phyloP scores from a whole-genome alignment of 2,113 vertebrate genomes.

The Vombatus ursinus region DNA sequence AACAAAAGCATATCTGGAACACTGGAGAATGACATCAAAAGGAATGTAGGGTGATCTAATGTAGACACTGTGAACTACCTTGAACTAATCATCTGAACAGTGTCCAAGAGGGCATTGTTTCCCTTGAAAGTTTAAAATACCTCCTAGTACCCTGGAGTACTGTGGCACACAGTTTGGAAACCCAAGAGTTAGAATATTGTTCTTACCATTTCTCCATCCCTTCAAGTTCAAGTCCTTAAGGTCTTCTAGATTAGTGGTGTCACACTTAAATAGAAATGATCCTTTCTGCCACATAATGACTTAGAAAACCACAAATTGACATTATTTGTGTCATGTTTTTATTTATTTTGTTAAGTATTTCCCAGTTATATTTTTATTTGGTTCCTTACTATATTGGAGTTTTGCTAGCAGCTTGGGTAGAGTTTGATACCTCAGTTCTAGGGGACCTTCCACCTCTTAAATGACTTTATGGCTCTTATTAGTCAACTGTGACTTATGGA shows the following conservation, averaged over 20 bases:
- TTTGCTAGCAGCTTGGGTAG: not conserved
- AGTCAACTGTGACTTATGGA: not conserved
- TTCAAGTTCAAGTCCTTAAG: not conserved
- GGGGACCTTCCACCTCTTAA: not conserved
- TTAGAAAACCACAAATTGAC: not conserved
- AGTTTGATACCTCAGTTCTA: not conserved
- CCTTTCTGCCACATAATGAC: not conserved
- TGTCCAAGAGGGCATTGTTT: too few relatives aligned
- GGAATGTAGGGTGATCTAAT: too few relatives aligned
- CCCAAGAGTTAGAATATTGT: too few relatives aligned
- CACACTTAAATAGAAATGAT: too few relatives aligned
- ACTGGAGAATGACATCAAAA: too few relatives aligned
- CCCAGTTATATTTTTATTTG: not conserved
- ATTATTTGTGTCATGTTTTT: not conserved
- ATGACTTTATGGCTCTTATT: not conserved
- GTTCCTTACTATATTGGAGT: not conserved
- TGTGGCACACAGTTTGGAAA: too few relatives aligned
- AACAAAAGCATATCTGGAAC: too few relatives aligned
- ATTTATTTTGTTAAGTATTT: not conserved
- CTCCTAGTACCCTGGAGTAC: too few relatives aligned
- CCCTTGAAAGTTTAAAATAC: too few relatives aligned
- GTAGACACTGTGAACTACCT: too few relatives aligned
- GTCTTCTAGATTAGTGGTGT: not conserved
- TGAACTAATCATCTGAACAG: too few relatives aligned
- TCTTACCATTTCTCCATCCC: too few relatives aligned